Percentiles rank a stretch among this genome's conserved stretches.
phyloP scores from a whole-genome alignment of 2,888 invertebrate species.

The Bugula neritina region DNA sequence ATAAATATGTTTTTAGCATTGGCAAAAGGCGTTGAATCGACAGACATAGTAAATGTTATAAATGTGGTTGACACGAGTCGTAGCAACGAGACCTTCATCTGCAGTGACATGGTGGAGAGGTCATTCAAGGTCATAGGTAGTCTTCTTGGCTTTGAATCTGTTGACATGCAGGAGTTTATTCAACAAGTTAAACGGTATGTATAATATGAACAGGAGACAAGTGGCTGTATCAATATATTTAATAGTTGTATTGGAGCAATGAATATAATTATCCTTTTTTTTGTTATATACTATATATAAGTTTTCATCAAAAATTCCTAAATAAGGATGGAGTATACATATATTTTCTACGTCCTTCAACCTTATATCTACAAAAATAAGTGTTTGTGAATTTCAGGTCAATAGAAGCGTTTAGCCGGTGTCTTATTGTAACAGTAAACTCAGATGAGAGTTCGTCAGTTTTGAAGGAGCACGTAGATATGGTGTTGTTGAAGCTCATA shows the following conservation, averaged over 20 bases:
- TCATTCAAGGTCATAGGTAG: background rate
- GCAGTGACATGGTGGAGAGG: slow-evolving; percentile 3
- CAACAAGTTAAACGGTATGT: background rate
- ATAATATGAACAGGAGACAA: too few relatives aligned
- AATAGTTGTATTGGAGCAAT: too few relatives aligned
- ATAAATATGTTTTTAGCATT: slow-evolving; percentile 4
- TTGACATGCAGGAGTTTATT: background rate
- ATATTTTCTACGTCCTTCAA: too few relatives aligned
- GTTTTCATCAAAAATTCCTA: too few relatives aligned
- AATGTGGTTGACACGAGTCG: background rate
- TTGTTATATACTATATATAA: too few relatives aligned
- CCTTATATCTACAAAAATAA: too few relatives aligned
- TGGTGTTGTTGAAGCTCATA: background rate
- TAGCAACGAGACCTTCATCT: background rate
- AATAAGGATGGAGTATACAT: too few relatives aligned
- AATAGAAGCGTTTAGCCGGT: background rate
- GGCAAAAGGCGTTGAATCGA: background rate
- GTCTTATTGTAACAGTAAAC: slow-evolving; percentile 1
- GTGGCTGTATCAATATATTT: too few relatives aligned
- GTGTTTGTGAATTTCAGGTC: too few relatives aligned
- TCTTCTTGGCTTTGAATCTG: background rate
- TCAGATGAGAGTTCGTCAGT: background rate
- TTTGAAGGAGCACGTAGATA: slow-evolving; percentile 6
- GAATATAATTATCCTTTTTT: too few relatives aligned
- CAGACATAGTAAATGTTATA: background rate